Conservation (phyloP, 2,113 vertebrate species). For the Ochotona princeps region DNA sequence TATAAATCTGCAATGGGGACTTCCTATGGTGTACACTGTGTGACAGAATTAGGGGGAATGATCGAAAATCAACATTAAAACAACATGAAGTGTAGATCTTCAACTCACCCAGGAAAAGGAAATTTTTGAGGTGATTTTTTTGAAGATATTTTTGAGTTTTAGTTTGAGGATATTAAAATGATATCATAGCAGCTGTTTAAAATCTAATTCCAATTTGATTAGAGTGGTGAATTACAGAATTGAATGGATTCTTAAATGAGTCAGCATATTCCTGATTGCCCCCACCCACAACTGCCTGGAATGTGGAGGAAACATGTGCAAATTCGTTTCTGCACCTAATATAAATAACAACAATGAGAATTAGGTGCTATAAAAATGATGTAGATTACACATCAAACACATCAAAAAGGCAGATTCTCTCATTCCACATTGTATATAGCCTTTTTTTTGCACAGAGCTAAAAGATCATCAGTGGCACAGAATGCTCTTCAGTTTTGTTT, state of each 20-base stretch:
- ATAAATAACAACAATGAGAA: slow-evolving; percentile 59
- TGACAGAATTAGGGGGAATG: slow-evolving; percentile 71
- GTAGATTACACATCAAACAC: slow-evolving; percentile 21
- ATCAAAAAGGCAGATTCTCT: slow-evolving; percentile 10
- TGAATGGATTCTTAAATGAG: slow-evolving; percentile 56
- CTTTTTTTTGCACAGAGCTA: not conserved
- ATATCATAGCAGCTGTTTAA: slow-evolving; percentile 67
- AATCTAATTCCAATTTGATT: slow-evolving; percentile 43
- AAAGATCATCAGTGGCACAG: not conserved
- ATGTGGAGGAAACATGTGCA: slow-evolving; percentile 48
- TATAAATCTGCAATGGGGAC: slow-evolving; percentile 70
- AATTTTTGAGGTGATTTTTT: slow-evolving; percentile 56
- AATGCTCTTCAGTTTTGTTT: not conserved
- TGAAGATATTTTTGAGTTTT: slow-evolving; percentile 27
- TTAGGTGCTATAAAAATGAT: slow-evolving; percentile 26
- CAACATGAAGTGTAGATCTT: slow-evolving; percentile 66
- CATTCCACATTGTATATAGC: not conserved
- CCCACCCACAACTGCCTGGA: not conserved
- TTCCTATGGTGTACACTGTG: slow-evolving; percentile 60
- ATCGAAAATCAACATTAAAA: slow-evolving; percentile 70
- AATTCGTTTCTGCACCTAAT: slow-evolving; percentile 46
- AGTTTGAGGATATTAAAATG: slow-evolving; percentile 67
- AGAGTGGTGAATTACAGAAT: slow-evolving; percentile 58
- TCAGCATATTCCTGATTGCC: slow-evolving; percentile 53
- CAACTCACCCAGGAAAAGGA: slow-evolving; percentile 49